phyloP scores from a whole-genome alignment of 2,113 vertebrate genomes.

The Gobius niger region DNA sequence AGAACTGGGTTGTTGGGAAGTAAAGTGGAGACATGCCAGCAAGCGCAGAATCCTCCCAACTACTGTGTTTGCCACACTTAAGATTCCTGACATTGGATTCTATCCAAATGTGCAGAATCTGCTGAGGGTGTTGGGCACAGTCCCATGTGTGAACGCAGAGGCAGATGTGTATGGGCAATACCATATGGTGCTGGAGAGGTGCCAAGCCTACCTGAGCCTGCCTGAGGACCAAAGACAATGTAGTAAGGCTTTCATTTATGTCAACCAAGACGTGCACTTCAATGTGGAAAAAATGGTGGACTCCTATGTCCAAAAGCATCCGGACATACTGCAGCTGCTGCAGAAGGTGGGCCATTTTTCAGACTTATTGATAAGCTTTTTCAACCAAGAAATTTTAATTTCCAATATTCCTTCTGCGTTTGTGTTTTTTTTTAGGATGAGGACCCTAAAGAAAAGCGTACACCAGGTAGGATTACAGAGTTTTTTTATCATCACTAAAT shows the following conservation, averaged over 20 bases:
- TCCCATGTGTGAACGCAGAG: constrained; percentile 79
- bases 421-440: constrained; percentile 63
- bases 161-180: constrained; percentile 80
- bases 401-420: background rate
- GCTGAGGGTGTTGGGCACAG: constrained; percentile 78
- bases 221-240: constrained; percentile 70
- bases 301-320: constrained; percentile 72
- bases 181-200: constrained; percentile 79
- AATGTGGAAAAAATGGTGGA: constrained; percentile 79
- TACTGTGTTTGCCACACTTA: constrained; percentile 78
- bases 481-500: background rate
- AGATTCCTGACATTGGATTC: constrained; percentile 80
- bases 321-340: constrained; percentile 73
- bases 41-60: constrained; percentile 80
- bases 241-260: constrained; percentile 77
- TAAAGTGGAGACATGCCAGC: constrained; percentile 81
- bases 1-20: constrained; percentile 81
- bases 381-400: background rate
- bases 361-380: background rate
- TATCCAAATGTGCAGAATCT: constrained; percentile 82
- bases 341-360: constrained; percentile 55
- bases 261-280: constrained; percentile 82
- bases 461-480: constrained; percentile 59
- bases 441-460: constrained; percentile 59
- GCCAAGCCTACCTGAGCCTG: constrained; percentile 73